phyloP scores from a whole-genome alignment of 2,113 vertebrate species.

The Origma solitaria region DNA sequence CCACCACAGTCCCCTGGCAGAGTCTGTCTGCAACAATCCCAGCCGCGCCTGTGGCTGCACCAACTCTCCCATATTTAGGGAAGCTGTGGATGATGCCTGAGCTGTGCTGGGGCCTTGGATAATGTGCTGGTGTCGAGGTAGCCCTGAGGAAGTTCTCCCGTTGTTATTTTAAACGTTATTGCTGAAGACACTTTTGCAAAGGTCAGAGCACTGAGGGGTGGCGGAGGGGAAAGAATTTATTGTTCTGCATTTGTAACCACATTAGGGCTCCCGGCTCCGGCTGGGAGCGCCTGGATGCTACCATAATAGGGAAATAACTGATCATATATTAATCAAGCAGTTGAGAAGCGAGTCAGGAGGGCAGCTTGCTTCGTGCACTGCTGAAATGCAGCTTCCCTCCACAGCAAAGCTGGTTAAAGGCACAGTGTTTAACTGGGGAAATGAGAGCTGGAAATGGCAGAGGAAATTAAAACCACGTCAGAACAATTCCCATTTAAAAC shows the following conservation, averaged over 20 bases:
- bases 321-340: conserved; percentile 51
- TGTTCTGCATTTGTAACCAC: conserved; percentile 13
- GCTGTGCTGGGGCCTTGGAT: neutral
- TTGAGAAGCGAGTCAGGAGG: neutral
- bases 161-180: neutral
- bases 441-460: neutral
- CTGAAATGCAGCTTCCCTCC: neutral
- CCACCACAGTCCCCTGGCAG: neutral
- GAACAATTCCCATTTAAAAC: neutral
- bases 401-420: conserved; percentile 7
- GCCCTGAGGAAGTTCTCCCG: neutral
- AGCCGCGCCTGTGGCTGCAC: neutral
- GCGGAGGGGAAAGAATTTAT: neutral
- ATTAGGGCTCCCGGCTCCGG: conserved; percentile 14
- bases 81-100: neutral
- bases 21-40: neutral
- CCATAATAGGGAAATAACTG: conserved; percentile 43
- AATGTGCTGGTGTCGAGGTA: neutral
- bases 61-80: neutral
- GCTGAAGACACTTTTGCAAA: neutral
- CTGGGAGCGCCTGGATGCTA: neutral
- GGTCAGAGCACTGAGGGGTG: neutral
- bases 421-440: neutral
- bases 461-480: neutral
- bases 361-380: neutral